Evolutionary conservation across 2,888 invertebrate genomes (phyloP).

Genomic region (Lasioglossum vierecki): DNA sequence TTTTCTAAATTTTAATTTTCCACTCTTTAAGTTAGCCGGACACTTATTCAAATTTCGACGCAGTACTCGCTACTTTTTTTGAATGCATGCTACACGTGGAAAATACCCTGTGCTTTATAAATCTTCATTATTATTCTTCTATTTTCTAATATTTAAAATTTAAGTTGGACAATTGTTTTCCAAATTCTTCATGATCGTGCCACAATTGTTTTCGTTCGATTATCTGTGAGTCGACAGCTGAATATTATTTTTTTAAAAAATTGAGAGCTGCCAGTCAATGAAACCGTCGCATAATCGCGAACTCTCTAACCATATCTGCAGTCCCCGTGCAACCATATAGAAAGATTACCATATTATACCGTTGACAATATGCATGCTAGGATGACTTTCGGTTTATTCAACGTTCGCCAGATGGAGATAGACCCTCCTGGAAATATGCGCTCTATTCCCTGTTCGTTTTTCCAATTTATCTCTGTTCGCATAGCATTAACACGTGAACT

Average conservation of each 20-base stretch:
- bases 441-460: not conserved
- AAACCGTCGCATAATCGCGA: not conserved
- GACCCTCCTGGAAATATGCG: not conserved
- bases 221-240: not conserved
- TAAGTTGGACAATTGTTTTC: too few relatives aligned
- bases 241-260: not conserved
- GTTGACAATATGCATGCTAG: not conserved
- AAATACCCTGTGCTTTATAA: too few relatives aligned
- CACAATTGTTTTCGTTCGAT: not conserved
- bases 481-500: not conserved
- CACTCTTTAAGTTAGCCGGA: too few relatives aligned
- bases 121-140: too few relatives aligned
- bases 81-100: too few relatives aligned
- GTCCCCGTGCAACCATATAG: not conserved
- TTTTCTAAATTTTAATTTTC: too few relatives aligned
- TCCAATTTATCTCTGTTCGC: not conserved
- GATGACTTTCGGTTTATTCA: constrained; percentile 2
- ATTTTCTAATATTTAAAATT: too few relatives aligned
- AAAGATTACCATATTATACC: not conserved
- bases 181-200: too few relatives aligned
- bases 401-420: not conserved
- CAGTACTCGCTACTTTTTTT: too few relatives aligned
- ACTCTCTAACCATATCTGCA: not conserved
- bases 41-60: too few relatives aligned
- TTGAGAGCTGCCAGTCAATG: not conserved